Evolutionary conservation across 2,888 invertebrate species (phyloP), one percentile per base, ranked within the genome.

Genomic region (Tolmerus cingulatus): DNA sequence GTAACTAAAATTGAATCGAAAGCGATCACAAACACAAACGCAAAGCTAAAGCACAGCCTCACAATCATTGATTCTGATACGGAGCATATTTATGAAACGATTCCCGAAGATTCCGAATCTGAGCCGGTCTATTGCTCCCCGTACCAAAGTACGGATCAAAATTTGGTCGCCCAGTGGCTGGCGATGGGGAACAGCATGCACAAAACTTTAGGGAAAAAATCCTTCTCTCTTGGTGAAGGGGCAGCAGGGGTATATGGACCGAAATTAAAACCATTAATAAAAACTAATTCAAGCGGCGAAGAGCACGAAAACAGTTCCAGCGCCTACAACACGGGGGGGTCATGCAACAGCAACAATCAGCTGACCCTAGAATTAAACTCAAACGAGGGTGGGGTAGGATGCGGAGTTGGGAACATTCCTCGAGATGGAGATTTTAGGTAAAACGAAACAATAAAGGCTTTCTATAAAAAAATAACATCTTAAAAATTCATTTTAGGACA

Each of bases 271-370:
- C 86, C 87, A 87, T 87, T 76, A 0, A 23, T 66, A 23, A 88
- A 88, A 79, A 88, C 87, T 57, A 89, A 88, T 87, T 86, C 88
- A 9, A 94, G 93, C 55, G 93, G 93, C 40, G 94, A 94, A 88
- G 94, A 94, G 88, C 94, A 94, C 88, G 95, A 95, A 88, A 93
- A 93, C 89, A 95, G 95, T 78, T 95, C 95, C 51, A 95, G 95
- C 91, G 96, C 96, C 81, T 96, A 96, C 91, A 96, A 96, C 90
- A 96, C 96, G 1, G 95, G 96, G 1, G 96, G 96, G 87, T 96
- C 96, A n/a, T 95, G 95, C 90, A 94, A 96, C 89, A 95, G 95
- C 90, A 95, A 95, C 90, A 95, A 94, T 90, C 94, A 94, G 8
- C 90, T 94, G 16, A 94, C 94, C 5, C 91, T 94, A 88, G 94